phyloP scores from a whole-genome alignment of 2,888 invertebrate species.

The Spisula subtruncata region DNA sequence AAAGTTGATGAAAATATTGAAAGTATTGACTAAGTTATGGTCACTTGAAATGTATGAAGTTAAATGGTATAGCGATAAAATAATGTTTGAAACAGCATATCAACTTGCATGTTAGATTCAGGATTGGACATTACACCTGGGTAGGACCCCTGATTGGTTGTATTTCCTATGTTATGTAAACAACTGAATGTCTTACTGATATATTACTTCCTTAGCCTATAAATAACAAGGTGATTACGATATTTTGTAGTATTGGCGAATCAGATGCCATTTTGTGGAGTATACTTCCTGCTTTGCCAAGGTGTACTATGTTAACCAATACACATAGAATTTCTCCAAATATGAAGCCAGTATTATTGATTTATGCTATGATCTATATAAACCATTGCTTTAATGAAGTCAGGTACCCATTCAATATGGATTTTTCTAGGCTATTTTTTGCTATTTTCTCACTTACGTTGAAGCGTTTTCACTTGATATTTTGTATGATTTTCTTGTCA shows the following conservation, averaged over 20 bases:
- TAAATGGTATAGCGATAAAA: too few species aligned
- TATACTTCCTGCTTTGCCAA: neutral
- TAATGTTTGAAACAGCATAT: too few species aligned
- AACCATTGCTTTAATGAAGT: conserved; percentile 9
- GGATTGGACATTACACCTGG: too few species aligned
- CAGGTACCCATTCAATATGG: neutral
- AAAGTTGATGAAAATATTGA: too few species aligned
- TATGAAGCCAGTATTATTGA: conserved; percentile 16
- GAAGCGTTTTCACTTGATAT: conserved; percentile 37
- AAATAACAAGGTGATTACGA: too few species aligned
- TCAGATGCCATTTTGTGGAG: neutral
- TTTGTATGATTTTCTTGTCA: conserved; percentile 29
- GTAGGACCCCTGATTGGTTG: too few species aligned
- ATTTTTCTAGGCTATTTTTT: conserved; percentile 20
- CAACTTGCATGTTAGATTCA: too few species aligned
- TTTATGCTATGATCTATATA: neutral
- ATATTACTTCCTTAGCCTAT: too few species aligned
- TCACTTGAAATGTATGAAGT: neutral
- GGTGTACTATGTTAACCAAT: neutral
- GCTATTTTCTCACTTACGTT: conserved; percentile 26
- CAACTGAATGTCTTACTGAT: too few species aligned
- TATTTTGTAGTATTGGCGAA: too few species aligned
- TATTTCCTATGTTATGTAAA: too few species aligned
- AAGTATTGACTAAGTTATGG: too few species aligned
- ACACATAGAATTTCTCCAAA: neutral